Percentiles rank a stretch among this genome's conserved stretches.
Evolutionary conservation across 2,888 invertebrate species (phyloP).

Genomic region (Volucella inanis): DNA sequence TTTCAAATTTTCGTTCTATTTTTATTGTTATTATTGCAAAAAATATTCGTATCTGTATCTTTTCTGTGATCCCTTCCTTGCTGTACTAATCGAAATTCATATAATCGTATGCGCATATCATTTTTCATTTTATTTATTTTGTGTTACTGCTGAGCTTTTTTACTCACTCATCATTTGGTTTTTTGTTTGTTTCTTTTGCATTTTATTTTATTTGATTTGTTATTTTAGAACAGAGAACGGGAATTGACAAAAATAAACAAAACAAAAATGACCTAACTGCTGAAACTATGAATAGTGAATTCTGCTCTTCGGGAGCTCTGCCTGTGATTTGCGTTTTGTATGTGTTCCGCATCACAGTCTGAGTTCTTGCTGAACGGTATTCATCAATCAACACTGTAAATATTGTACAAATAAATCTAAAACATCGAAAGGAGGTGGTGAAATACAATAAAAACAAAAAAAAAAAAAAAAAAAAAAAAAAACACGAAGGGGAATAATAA

Average conservation of each 20-base stretch:
- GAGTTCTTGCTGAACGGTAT: slow-evolving; percentile 93
- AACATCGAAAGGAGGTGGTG: slow-evolving; percentile 37
- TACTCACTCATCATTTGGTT: slow-evolving; percentile 4
- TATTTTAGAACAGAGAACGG: background rate
- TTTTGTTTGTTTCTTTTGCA: background rate
- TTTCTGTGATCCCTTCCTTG: slow-evolving; percentile 4
- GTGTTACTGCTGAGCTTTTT: slow-evolving; percentile 31
- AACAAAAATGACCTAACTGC: background rate
- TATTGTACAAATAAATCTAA: slow-evolving; percentile 61
- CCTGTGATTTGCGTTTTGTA: slow-evolving; percentile 90
- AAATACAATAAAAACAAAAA: slow-evolving; percentile 15
- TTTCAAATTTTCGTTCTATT: background rate
- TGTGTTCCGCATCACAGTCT: slow-evolving; percentile 93
- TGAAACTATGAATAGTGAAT: slow-evolving; percentile 66
- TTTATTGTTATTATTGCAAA: background rate
- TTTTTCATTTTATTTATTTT: slow-evolving; percentile 18
- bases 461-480: slow-evolving; percentile 14
- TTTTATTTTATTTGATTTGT: slow-evolving; percentile 26
- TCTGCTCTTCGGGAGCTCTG: slow-evolving; percentile 87
- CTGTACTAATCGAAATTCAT: slow-evolving; percentile 44
- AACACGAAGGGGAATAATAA: slow-evolving; percentile 12
- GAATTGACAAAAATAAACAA: background rate
- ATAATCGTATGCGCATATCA: slow-evolving; percentile 8
- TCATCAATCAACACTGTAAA: slow-evolving; percentile 80
- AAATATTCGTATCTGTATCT: background rate